These are phyloP conservation scores for Hemichromis elongatus DNA, from an alignment of 2,113 vertebrate genomes.

Conservation along the genomic window DNA sequence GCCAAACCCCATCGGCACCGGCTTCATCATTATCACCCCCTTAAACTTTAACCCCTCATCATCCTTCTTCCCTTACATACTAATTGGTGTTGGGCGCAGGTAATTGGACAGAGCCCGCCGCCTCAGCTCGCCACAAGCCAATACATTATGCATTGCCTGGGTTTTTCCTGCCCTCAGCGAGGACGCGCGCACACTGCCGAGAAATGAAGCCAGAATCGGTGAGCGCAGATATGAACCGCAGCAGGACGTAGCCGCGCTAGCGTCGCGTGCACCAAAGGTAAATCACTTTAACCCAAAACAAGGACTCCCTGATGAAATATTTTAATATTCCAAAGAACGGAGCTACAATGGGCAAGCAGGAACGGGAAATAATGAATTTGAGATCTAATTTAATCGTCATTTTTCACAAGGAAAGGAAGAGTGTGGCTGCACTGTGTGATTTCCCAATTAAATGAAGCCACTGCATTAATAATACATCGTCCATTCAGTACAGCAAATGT, in stretches of 20 bases:
- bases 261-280: neutral
- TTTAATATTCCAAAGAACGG: slow-evolving; percentile 18
- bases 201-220: neutral
- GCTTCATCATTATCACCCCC: slow-evolving; percentile 74
- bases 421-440: slow-evolving; percentile 41
- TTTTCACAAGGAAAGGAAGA: slow-evolving; percentile 43
- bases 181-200: neutral
- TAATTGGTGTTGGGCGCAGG: slow-evolving; percentile 64
- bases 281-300: slow-evolving; percentile 9
- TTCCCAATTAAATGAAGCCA: slow-evolving; percentile 57
- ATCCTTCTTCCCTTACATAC: slow-evolving; percentile 61
- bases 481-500: slow-evolving; percentile 51
- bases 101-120: slow-evolving; percentile 65
- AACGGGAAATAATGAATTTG: slow-evolving; percentile 30
- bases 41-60: slow-evolving; percentile 74
- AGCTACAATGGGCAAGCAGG: slow-evolving; percentile 12
- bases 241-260: neutral
- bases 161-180: slow-evolving; percentile 13
- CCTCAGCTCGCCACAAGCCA: slow-evolving; percentile 46
- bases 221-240: neutral
- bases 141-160: slow-evolving; percentile 59
- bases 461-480: slow-evolving; percentile 59
- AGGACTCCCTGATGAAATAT: slow-evolving; percentile 23
- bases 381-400: slow-evolving; percentile 51
- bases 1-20: slow-evolving; percentile 55